Conservation (phyloP, 2,113 vertebrate species). For the Hiodon alosoides region DNA sequence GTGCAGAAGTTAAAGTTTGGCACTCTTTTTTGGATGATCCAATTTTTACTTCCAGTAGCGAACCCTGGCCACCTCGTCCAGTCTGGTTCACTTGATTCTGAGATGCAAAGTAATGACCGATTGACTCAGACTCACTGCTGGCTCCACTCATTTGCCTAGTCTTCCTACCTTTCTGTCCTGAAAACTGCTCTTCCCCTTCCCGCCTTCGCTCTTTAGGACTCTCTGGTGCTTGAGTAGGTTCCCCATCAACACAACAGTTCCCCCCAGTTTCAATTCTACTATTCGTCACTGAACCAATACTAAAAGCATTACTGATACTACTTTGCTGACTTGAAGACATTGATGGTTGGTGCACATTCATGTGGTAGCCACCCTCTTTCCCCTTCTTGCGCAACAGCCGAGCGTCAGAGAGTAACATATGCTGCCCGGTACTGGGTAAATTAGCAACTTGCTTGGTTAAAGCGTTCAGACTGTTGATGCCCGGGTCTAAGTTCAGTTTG, state of each 20-base stretch:
- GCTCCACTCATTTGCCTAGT: conserved; percentile 81
- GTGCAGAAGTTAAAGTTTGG: conserved; percentile 23
- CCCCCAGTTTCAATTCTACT: conserved; percentile 40
- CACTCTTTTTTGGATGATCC: conserved; percentile 31
- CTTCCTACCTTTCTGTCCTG: conserved; percentile 66
- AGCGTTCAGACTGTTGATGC: conserved; percentile 89
- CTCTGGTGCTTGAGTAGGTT: conserved; percentile 36
- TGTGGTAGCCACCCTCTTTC: conserved; percentile 59
- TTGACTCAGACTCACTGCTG: conserved; percentile 80
- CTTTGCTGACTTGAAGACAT: conserved; percentile 67
- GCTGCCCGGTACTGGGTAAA: conserved; percentile 92
- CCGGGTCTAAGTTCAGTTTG: conserved; percentile 81
- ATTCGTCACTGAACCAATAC: conserved; percentile 48
- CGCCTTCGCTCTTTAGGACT: conserved; percentile 43
- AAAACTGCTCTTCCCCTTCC: conserved; percentile 60
- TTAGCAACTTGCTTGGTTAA: conserved; percentile 96
- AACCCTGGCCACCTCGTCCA: conserved; percentile 28
- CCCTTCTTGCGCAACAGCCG: conserved; percentile 78
- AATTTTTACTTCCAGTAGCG: conserved; percentile 40
- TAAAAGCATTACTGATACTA: conserved; percentile 49
- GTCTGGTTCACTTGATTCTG: conserved; percentile 33
- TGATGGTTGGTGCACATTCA: conserved; percentile 51
- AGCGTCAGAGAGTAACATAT: conserved; percentile 91
- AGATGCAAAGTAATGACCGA: conserved; percentile 54
- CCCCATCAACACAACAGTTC: conserved; percentile 42